Evolutionary conservation across 1,140 invertebrate species (phyloP).

Genomic region (Agrypnia vestita): DNA sequence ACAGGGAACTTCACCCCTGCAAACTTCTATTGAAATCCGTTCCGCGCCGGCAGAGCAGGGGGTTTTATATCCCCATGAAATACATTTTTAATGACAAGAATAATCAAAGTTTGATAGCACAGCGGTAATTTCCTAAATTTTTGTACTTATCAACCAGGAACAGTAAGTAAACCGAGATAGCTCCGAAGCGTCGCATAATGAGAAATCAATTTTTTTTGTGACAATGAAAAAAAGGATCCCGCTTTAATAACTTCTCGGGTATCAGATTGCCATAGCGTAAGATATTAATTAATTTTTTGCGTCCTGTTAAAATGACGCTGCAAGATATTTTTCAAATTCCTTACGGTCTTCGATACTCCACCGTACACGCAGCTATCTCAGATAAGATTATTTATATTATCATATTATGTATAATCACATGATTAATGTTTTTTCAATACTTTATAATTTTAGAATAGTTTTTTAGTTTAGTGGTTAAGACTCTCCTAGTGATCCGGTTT

Average conservation of each 20-base stretch:
- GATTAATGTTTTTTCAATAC: no score
- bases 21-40: not conserved
- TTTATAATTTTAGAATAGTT: no score
- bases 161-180: not conserved
- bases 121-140: constrained; percentile 35
- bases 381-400: no score
- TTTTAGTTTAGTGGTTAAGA: no score
- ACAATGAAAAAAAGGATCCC: not conserved
- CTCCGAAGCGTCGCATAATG: not conserved
- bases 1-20: no score
- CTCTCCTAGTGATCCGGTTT: no score
- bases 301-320: not conserved
- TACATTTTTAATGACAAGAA: constrained; percentile 54
- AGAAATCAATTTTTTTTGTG: constrained; percentile 12
- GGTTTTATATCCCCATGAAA: constrained; percentile 4
- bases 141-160: constrained; percentile 7
- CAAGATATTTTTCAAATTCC: no score
- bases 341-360: no score
- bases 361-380: no score
- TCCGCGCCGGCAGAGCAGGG: not conserved
- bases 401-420: no score
- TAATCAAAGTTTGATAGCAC: constrained; percentile 54
- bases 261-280: not conserved
- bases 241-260: not conserved
- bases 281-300: not conserved